These are phyloP conservation scores for Colistium nudipinnis DNA, from an alignment of 2,113 vertebrate genomes.

Conservation along the genomic window DNA sequence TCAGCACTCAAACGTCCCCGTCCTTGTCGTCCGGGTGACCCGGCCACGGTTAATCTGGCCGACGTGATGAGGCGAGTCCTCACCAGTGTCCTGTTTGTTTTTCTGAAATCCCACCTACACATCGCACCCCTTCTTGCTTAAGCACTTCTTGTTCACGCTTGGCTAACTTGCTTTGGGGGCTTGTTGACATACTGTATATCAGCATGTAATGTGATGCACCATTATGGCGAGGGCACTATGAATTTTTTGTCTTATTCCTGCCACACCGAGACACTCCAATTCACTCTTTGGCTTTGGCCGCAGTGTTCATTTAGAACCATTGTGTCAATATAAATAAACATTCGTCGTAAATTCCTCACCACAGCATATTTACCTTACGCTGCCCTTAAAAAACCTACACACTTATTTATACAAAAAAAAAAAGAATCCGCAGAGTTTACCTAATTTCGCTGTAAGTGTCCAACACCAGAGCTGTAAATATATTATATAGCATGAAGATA, in stretches of 20 bases:
- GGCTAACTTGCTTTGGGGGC: neutral
- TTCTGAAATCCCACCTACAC: neutral
- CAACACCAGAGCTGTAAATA: constrained; percentile 24
- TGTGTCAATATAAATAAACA: neutral
- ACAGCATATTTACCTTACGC: constrained; percentile 3
- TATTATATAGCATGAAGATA: constrained; percentile 5
- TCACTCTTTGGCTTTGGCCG: neutral
- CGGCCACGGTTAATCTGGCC: too few species aligned
- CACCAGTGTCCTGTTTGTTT: neutral
- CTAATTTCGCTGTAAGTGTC: constrained; percentile 23
- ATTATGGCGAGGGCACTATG: neutral
- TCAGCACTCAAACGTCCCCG: neutral
- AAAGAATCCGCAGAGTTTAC: neutral
- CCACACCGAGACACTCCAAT: constrained; percentile 2
- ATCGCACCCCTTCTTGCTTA: neutral
- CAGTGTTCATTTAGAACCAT: neutral
- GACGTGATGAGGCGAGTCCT: neutral
- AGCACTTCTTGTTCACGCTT: neutral
- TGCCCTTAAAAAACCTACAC: neutral
- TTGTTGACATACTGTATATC: neutral
- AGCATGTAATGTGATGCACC: neutral
- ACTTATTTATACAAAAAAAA: constrained; percentile 7
- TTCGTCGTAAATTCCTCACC: neutral
- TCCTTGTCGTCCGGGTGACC: too few species aligned
- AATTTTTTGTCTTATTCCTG: neutral